phyloP scores from a whole-genome alignment of 2,113 vertebrate species.

The Monopterus albus region DNA sequence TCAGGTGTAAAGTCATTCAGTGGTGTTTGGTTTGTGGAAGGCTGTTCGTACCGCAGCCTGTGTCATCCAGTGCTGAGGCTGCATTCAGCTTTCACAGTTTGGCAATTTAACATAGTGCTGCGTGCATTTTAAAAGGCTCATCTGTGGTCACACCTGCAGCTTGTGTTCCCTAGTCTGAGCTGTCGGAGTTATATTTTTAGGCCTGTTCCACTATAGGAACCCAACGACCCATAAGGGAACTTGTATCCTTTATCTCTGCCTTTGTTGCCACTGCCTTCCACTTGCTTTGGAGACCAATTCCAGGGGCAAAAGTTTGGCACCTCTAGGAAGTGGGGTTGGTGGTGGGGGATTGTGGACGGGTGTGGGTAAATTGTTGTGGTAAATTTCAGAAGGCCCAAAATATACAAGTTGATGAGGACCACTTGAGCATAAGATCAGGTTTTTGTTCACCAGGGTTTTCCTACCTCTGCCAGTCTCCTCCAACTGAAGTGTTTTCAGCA shows the following conservation, averaged over 20 bases:
- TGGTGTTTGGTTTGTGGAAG: conserved; percentile 2
- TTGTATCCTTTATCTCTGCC: no score
- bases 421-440: background rate
- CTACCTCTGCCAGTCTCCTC: background rate
- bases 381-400: background rate
- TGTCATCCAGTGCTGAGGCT: conserved; percentile 13
- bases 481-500: background rate
- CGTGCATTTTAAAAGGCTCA: conserved; percentile 13
- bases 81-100: conserved; percentile 1
- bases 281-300: no score
- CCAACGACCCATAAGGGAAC: no score
- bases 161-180: background rate
- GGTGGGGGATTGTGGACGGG: no score
- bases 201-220: no score
- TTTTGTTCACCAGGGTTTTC: background rate
- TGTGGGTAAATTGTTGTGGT: no score
- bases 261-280: no score
- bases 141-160: conserved; percentile 10
- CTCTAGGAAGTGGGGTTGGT: no score
- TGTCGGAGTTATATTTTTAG: background rate
- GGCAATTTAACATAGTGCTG: conserved; percentile 18
- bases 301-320: no score
- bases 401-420: conserved; percentile 17
- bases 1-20: conserved; percentile 49
- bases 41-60: background rate